Conservation (phyloP, 2,797 vertebrate genomes). For the Jordanella pulchra region DNA sequence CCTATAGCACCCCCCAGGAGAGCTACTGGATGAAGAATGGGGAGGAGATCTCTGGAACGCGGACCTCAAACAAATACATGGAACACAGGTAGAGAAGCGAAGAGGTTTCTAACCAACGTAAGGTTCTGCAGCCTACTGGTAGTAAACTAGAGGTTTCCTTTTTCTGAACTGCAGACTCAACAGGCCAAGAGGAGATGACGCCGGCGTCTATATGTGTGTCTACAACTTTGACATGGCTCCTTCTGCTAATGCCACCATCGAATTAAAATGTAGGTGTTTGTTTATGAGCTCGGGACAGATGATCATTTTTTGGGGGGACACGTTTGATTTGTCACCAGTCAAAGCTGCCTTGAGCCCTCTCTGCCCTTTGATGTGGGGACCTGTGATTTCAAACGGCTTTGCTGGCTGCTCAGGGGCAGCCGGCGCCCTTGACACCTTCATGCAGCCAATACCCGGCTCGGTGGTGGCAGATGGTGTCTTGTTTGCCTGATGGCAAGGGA, state of each 20-base stretch:
- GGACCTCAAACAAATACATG: slow-evolving; percentile 69
- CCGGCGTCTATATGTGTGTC: slow-evolving; percentile 93
- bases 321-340: slow-evolving; percentile 33
- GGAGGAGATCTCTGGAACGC: slow-evolving; percentile 84
- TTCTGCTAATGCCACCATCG: slow-evolving; percentile 91
- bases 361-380: slow-evolving; percentile 52
- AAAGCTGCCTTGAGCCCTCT: slow-evolving; percentile 49
- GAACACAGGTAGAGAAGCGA: slow-evolving; percentile 85
- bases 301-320: slow-evolving; percentile 32
- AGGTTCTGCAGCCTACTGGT: not conserved
- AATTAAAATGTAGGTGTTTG: slow-evolving; percentile 89
- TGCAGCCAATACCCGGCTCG: slow-evolving; percentile 68
- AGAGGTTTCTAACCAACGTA: not conserved
- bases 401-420: slow-evolving; percentile 59
- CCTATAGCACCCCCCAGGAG: slow-evolving; percentile 65
- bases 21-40: slow-evolving; percentile 97
- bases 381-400: slow-evolving; percentile 58
- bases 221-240: slow-evolving; percentile 83
- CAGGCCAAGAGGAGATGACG: slow-evolving; percentile 89
- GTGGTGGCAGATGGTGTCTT: slow-evolving; percentile 82
- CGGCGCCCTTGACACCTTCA: slow-evolving; percentile 72
- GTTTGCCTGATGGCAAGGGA: slow-evolving; percentile 77
- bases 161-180: slow-evolving; percentile 79
- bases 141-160: slow-evolving; percentile 17
- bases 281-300: slow-evolving; percentile 23